Evolutionary conservation across 2,113 vertebrate genomes (phyloP), one percentile per base, ranked within the genome.

Genomic region (Poecile atricapillus): DNA sequence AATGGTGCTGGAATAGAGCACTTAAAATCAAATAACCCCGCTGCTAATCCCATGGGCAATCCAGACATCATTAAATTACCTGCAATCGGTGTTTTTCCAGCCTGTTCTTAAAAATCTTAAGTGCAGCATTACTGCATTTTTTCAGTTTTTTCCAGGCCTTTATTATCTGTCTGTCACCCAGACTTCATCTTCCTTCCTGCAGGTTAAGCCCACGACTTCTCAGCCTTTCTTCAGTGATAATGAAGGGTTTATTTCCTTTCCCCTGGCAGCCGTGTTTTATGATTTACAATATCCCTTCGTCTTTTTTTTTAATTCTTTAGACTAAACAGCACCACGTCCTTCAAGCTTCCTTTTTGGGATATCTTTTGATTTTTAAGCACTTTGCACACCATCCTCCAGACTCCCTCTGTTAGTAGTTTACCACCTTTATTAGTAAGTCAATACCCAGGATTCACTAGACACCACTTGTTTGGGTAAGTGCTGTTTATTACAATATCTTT

Each of bases 251-350:
- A 22, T 91, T 91, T 84, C 46, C 81, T 87, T 78, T 74, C 55
- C 22, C 59, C 49, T 2, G 0, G 31, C 1, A 1, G 15, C 16
- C 0, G 2, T 58, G 11, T 65, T 89, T 65, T 73, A 10, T 0
- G 0, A 67, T 83, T 58, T 80, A 69, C 44, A 50, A 3, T 12
- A 30, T 68, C 20, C 12, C 37, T 39, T 53, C 0, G 0, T 41
- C 10, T 18, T 70, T 4, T 2, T 49, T 37, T 37, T 59, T 20
- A 37, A 39, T 67, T 7, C 63, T 33, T n/a, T 46, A 50, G 59
- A 89, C 63, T 73, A 53, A 89, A 89, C 31, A 80, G 43, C 21
- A 10, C 16, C 35, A 30, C 8, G 22, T 64, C 58, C 78, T 84
- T 37, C 46, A 62, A 55, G 17, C 8, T 74, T 67, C 19, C 10